Percentiles rank a stretch among this genome's conserved stretches.
These are phyloP conservation scores for Acanthoscelides obtectus DNA, from an alignment of 2,888 invertebrate species.

Conservation along the genomic window DNA sequence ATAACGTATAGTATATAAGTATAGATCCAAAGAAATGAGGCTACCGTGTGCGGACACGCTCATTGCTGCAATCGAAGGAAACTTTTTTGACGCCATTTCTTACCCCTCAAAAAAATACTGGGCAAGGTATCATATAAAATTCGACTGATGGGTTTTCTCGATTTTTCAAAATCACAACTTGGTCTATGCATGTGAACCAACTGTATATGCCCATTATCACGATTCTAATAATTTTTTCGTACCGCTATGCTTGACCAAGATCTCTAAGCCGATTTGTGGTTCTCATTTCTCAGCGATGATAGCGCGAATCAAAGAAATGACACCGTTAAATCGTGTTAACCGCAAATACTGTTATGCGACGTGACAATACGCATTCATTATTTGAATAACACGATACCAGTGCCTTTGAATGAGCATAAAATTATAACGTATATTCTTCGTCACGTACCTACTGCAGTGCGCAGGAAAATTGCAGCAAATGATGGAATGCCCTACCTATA, in stretches of 20 bases:
- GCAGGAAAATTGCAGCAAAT: background rate
- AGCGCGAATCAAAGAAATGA: background rate
- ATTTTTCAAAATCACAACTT: too few species aligned
- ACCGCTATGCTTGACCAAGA: background rate
- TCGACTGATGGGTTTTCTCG: too few species aligned
- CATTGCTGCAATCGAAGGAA: too few species aligned
- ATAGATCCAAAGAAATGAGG: too few species aligned
- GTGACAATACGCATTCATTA: background rate
- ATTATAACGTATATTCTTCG: background rate
- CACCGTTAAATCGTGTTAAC: background rate
- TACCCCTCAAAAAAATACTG: too few species aligned
- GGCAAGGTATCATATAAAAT: too few species aligned
- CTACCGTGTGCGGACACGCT: too few species aligned
- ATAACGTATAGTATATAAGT: too few species aligned
- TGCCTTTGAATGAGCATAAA: background rate
- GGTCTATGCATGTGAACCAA: too few species aligned
- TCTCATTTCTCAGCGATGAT: background rate
- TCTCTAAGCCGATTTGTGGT: background rate
- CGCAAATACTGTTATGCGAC: background rate
- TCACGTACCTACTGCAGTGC: background rate
- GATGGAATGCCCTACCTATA: background rate
- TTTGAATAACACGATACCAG: background rate
- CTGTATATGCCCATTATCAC: too few species aligned
- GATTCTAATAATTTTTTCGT: too few species aligned
- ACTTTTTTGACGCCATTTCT: too few species aligned